Conservation (phyloP, 2,113 vertebrate genomes). For the Anguilla japonica region DNA sequence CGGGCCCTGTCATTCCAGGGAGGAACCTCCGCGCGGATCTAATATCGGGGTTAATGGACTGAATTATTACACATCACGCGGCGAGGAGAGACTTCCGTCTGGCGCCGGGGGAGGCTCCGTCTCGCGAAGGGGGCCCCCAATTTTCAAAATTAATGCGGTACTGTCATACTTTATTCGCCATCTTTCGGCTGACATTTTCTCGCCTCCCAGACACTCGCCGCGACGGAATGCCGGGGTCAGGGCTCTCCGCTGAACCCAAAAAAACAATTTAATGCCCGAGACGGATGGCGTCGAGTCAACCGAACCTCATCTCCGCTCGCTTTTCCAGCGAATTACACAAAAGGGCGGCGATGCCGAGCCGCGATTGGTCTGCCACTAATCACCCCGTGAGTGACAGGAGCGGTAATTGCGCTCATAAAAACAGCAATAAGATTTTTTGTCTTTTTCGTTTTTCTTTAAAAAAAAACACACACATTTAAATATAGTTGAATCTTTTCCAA, state of each 20-base stretch:
- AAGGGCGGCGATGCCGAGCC: background rate
- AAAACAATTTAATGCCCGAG: slow-evolving; percentile 7
- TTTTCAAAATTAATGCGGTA: slow-evolving; percentile 16
- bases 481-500: background rate
- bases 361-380: background rate
- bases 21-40: slow-evolving; percentile 5
- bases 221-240: background rate
- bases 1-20: slow-evolving; percentile 5
- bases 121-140: background rate
- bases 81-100: background rate
- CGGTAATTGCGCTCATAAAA: background rate
- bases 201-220: background rate
- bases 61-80: slow-evolving; percentile 6
- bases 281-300: slow-evolving; percentile 5
- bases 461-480: background rate
- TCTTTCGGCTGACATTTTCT: slow-evolving; percentile 8
- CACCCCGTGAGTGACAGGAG: background rate
- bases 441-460: background rate
- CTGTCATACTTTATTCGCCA: slow-evolving; percentile 17
- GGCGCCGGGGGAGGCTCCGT: background rate
- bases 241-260: background rate
- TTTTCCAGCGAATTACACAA: slow-evolving; percentile 4
- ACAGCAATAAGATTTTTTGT: background rate
- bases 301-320: background rate
- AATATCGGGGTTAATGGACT: slow-evolving; percentile 4